Base-by-base conservation (phyloP, 2,113 vertebrate species). In the Saguinus midas region DNA sequence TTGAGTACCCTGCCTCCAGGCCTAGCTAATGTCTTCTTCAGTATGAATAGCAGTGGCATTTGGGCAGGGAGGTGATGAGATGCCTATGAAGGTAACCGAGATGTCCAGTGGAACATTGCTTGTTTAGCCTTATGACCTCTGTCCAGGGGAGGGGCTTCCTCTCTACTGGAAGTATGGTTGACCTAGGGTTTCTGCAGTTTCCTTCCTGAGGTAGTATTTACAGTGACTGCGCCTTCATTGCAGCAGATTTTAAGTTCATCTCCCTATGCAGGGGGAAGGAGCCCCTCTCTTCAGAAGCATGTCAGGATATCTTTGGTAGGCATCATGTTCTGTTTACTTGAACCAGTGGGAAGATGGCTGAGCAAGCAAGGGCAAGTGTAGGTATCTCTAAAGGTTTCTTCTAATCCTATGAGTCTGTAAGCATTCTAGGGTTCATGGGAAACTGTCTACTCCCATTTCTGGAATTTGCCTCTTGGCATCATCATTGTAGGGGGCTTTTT, bases 51-150 rank as follows among this genome's bases (percentile, higher is more conserved):
- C 55, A 5, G 3, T n/a, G 57, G 21, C 23, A 0, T 32, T 9
- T 17, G 20, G 83, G 32, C 23, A 13, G 14, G 64, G 20, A 21
- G 29, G 16, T 73, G 50, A 14, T 32, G n/a, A 1, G 17, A 95
- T 95, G 73, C 82, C 94, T 95, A 16, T 95, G 72, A 48, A 95
- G 94, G 89, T 94, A 93, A 72, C 11, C 9, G 87, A 78, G 2
- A 1, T 14, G 72, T 78, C 93, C 78, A 64, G 45, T 72, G 94
- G 61, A 10, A 23, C 23, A 17, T 45, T 23, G 29, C 79, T 90
- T 87, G 75, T 70, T 35, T 10, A 11, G 87, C 83, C 78, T 66
- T 0, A 0, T 0, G 73, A 95, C 86, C 96, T 93, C 90, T 0
- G 55, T 94, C 68, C 89, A 14, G 57, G 0, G 0, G 52, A 94